A percentile compares a stretch with the other conserved stretches of the same genome.
Evolutionary conservation across 2,888 invertebrate species (phyloP).

Genomic region (Pilophorus perplexus): DNA sequence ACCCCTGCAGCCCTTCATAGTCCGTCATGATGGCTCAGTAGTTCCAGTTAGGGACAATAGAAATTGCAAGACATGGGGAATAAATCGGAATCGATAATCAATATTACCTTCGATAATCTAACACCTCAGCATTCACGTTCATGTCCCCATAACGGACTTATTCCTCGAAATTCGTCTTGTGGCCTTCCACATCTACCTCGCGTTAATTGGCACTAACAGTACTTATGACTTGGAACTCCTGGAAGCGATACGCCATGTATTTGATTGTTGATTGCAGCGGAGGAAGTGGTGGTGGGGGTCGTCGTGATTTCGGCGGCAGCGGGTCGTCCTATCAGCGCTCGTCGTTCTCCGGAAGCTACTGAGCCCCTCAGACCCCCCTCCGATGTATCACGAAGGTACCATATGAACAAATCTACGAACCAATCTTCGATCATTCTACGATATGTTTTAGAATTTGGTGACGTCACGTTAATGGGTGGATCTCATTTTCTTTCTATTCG

Average conservation of each 20-base stretch:
- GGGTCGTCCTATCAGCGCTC: constrained; percentile 34
- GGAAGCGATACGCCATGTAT: constrained; percentile 10
- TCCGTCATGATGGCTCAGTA: background rate
- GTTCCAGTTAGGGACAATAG: background rate
- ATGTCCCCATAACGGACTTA: background rate
- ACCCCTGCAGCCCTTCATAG: too few relatives aligned
- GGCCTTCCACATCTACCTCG: too few relatives aligned
- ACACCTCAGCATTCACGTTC: background rate
- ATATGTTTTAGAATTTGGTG: too few relatives aligned
- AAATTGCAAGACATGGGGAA: background rate
- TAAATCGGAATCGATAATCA: background rate
- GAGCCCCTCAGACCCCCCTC: constrained; percentile 10
- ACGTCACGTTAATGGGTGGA: too few relatives aligned
- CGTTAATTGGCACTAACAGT: too few relatives aligned
- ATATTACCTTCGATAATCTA: background rate
- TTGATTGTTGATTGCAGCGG: constrained; percentile 29
- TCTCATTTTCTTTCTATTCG: too few relatives aligned
- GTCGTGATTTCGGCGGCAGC: constrained; percentile 51
- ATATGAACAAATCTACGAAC: background rate
- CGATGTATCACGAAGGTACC: background rate
- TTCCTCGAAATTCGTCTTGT: too few relatives aligned
- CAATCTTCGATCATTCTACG: background rate
- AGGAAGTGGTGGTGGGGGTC: constrained; percentile 45
- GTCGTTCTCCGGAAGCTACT: constrained; percentile 31
- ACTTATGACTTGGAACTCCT: background rate